Evolutionary conservation across 2,888 invertebrate genomes (phyloP).

Genomic region (Plebejus anna): DNA sequence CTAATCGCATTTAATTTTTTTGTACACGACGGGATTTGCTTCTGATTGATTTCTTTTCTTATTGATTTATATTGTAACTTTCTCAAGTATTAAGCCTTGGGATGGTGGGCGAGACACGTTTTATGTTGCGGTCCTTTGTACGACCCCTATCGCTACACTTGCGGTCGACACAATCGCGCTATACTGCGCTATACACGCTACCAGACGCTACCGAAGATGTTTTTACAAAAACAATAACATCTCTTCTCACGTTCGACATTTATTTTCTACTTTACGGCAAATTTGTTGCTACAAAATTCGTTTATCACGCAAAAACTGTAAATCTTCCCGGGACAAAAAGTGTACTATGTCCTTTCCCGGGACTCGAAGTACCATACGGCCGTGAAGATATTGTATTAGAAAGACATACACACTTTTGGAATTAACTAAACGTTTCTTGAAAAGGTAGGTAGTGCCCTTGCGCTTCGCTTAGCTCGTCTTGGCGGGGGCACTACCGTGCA

Average conservation of each 20-base stretch:
- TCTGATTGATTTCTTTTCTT: not conserved
- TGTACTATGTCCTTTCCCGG: not conserved
- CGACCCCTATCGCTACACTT: constrained; percentile 4
- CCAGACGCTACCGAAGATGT: not conserved
- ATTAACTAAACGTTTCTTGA: no score
- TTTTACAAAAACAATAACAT: not conserved
- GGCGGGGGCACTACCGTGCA: no score
- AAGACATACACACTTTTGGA: no score
- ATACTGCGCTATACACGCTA: not conserved
- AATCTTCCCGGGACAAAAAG: not conserved
- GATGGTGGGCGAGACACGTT: not conserved
- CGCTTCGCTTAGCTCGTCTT: no score
- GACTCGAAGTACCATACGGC: no score
- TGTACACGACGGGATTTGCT: not conserved
- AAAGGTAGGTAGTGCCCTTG: no score
- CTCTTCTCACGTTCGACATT: not conserved
- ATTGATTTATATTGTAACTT: not conserved
- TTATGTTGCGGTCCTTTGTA: constrained; percentile 3
- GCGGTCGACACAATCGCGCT: not conserved
- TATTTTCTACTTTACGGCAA: not conserved
- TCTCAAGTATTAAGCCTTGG: not conserved
- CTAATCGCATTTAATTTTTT: not conserved
- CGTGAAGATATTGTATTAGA: no score
- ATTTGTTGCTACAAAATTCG: not conserved
- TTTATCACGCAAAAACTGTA: not conserved